Conservation (phyloP, 2,888 invertebrate genomes). For the Amaurobius ferox region DNA sequence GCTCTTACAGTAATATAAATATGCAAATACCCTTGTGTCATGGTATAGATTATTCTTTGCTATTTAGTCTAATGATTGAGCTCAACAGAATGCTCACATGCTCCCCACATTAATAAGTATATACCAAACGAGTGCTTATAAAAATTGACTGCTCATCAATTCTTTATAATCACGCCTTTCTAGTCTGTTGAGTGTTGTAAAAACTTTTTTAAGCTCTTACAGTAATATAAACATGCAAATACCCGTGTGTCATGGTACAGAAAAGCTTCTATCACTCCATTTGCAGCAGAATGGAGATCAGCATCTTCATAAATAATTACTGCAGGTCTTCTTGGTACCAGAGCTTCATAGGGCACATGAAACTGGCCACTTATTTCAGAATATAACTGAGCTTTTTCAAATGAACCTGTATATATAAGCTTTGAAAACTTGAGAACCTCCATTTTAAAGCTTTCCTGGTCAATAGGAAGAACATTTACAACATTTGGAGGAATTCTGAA, state of each 20-base stretch:
- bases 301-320: conserved; percentile 57
- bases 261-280: conserved; percentile 37
- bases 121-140: too few relatives aligned
- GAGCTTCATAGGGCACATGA: conserved; percentile 13
- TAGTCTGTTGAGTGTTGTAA: too few relatives aligned
- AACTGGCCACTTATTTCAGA: neutral
- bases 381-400: neutral
- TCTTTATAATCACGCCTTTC: too few relatives aligned
- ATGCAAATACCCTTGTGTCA: too few relatives aligned
- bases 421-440: conserved; percentile 11
- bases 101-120: too few relatives aligned
- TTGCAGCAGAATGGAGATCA: conserved; percentile 51
- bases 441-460: neutral
- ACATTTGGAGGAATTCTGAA: conserved; percentile 47
- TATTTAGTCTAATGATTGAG: too few relatives aligned
- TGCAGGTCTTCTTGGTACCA: neutral
- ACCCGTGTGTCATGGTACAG: conserved; percentile 35
- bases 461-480: conserved; percentile 39
- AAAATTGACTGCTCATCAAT: too few relatives aligned
- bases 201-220: too few relatives aligned
- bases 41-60: too few relatives aligned
- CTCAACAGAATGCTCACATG: too few relatives aligned
- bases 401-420: conserved; percentile 30
- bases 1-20: too few relatives aligned
- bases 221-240: too few relatives aligned